Evolutionary conservation across 2,797 vertebrate genomes (phyloP).

Genomic region (Parambassis ranga): DNA sequence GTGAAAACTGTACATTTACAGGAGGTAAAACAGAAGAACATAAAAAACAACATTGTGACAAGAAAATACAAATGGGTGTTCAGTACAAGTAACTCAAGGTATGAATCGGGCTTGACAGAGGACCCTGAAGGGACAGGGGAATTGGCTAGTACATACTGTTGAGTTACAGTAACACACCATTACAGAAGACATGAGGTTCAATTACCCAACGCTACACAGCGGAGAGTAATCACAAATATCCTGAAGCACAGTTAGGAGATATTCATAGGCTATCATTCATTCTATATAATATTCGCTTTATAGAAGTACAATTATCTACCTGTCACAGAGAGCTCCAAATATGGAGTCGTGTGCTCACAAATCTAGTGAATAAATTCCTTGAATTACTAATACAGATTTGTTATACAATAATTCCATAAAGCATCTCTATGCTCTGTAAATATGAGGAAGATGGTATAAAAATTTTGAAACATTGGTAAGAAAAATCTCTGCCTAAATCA

Average conservation of each 20-base stretch:
- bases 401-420: conserved; percentile 78
- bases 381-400: conserved; percentile 80
- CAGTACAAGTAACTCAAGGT: conserved; percentile 60
- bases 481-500: conserved; percentile 72
- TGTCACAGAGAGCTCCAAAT: conserved; percentile 81
- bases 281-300: conserved; percentile 77
- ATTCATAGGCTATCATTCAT: conserved; percentile 85
- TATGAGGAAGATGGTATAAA: conserved; percentile 81
- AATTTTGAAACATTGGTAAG: conserved; percentile 74
- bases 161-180: conserved; percentile 71
- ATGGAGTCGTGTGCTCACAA: conserved; percentile 83
- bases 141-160: conserved; percentile 63
- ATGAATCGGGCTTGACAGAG: conserved; percentile 45
- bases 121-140: conserved; percentile 25
- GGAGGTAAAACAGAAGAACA: conserved; percentile 73
- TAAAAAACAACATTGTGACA: conserved; percentile 67
- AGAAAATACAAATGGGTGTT: conserved; percentile 74
- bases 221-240: conserved; percentile 73
- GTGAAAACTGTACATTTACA: conserved; percentile 90
- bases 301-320: conserved; percentile 85
- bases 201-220: conserved; percentile 64
- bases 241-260: conserved; percentile 85
- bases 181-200: conserved; percentile 78
- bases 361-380: conserved; percentile 85
- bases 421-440: conserved; percentile 78